Percentiles rank a stretch among this genome's conserved stretches.
Evolutionary conservation across 2,888 invertebrate species (phyloP).

Genomic region (Melinaea menophilus): DNA sequence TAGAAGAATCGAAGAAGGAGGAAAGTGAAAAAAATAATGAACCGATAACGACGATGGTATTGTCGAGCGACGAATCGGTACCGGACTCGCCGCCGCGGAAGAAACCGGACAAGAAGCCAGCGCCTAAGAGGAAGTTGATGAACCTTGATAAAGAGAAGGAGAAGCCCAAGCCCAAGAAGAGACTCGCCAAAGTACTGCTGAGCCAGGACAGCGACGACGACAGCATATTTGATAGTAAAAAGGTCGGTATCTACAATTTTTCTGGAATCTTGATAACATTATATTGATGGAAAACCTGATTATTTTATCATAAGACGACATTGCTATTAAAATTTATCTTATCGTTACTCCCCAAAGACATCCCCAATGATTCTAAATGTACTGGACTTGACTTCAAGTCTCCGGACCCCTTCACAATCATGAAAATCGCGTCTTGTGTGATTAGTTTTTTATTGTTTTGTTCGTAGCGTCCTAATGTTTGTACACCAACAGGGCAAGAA

Average conservation of each 20-base stretch:
- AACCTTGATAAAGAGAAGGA: constrained; percentile 44
- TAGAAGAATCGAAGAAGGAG: constrained; percentile 68
- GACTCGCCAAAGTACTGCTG: constrained; percentile 54
- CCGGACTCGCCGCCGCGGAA: constrained; percentile 53
- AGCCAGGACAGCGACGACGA: constrained; percentile 64
- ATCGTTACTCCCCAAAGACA: no score
- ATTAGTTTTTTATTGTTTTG: background rate
- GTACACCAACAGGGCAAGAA: constrained; percentile 53
- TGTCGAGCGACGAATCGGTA: constrained; percentile 47
- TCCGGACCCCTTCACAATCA: no score
- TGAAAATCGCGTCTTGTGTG: no score
- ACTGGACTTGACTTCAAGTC: no score
- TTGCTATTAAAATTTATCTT: no score
- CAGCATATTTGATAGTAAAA: constrained; percentile 71
- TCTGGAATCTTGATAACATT: background rate
- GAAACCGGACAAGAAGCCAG: constrained; percentile 39
- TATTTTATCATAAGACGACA: no score
- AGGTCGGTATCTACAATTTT: constrained; percentile 44
- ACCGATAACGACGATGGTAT: constrained; percentile 27
- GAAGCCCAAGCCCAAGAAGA: constrained; percentile 61
- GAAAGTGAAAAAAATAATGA: constrained; percentile 35
- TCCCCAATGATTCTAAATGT: no score
- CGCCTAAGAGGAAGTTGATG: constrained; percentile 57
- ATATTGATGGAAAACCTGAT: no score
- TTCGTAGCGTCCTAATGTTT: background rate